Evolutionary conservation across 2,797 vertebrate genomes (phyloP), one percentile per base, ranked within the genome.

Genomic region (Naso thynnoides): DNA sequence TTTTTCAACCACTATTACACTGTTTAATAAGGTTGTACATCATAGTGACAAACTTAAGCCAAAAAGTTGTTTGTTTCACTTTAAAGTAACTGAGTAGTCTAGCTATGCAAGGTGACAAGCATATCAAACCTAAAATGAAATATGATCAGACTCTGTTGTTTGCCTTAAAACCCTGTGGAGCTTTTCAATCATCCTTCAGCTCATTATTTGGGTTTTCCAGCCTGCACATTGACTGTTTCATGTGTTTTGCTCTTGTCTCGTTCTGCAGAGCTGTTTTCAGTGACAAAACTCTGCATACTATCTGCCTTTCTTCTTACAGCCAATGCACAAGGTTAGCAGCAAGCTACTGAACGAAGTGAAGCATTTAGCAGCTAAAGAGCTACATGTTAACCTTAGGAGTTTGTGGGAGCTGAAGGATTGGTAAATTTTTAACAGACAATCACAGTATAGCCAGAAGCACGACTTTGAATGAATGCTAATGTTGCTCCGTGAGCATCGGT

Each of bases 381-480:
- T 8, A 15, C 9, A 33, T 21, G 16, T 55, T 54, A 23, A 13
- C 18, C 27, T 2, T 15, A 9, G 29, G n/a, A 53, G 26, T n/a
- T 66, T 13, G 18, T 18, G 2, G 45, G 36, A 70, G 45, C 8
- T 42, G 5, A 38, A n/a, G n/a, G 8, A 18, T 38, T 15, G 27
- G 5, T 26, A 8, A 23, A 23, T 21, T 21, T 9, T 49, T 14
- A 29, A 41, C 44, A 48, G 6, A 1, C 33, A 27, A 58, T 48
- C 24, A 16, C 26, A 44, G 23, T n/a, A 49, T 69, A 16, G 11
- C n/a, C 5, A 21, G 18, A 26, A 67, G n/a, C 6, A 38, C 2
- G 6, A 15, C 47, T 23, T 27, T 16, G 23, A 53, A 27, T 42
- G 36, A 53, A 57, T 29, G 54, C 36, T 59, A 21, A 73, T 42